phyloP scores from a whole-genome alignment of 2,113 vertebrate species.

The Mirza zaza region DNA sequence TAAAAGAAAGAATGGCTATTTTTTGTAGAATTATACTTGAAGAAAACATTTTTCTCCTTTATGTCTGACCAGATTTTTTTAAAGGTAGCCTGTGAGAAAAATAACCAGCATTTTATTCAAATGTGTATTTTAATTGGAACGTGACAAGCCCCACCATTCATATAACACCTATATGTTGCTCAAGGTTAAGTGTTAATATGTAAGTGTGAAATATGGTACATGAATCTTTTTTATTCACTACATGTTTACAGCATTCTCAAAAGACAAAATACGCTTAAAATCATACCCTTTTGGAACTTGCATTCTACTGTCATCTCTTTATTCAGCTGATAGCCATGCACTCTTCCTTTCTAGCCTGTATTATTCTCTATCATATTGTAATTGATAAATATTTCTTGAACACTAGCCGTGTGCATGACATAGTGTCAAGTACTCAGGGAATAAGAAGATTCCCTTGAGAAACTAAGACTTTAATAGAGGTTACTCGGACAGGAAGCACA shows the following conservation, averaged over 20 bases:
- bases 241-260: not conserved
- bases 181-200: not conserved
- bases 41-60: conserved; percentile 42
- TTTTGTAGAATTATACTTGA: conserved; percentile 31
- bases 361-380: not conserved
- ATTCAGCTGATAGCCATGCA: not conserved
- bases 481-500: not conserved
- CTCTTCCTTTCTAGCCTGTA: not conserved
- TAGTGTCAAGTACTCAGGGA: not conserved
- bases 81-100: not conserved
- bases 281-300: not conserved
- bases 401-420: not conserved
- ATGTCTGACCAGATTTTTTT: not conserved
- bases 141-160: not conserved
- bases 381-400: conserved; percentile 29
- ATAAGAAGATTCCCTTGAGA: not conserved
- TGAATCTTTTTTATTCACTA: not conserved
- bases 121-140: not conserved
- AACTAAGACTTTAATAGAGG: not conserved
- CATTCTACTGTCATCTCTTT: not conserved
- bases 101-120: not conserved
- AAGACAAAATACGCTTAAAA: not conserved
- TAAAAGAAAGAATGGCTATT: not conserved
- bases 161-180: not conserved
- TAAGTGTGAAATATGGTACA: not conserved